Evolutionary conservation across 2,888 invertebrate genomes (phyloP), one percentile per base, ranked within the genome.

Genomic region (Miltochrista miniata): DNA sequence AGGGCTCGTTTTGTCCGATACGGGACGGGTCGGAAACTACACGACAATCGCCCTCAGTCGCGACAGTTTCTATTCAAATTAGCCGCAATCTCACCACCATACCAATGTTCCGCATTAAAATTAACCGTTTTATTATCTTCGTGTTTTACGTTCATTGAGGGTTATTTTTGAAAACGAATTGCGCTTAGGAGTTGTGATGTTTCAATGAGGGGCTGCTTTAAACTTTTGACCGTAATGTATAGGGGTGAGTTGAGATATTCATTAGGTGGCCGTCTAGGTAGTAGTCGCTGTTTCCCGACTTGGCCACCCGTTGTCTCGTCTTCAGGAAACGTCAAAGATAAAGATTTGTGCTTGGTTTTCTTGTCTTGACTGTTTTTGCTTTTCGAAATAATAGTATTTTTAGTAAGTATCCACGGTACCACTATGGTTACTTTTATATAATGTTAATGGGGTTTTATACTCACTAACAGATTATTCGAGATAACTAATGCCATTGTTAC

Each of bases 61-160:
- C 81, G 85, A 85, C 85, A 81, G 77, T 85, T 85, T 83, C 83
- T 83, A 85, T 85, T 85, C 83, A 85, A 85, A 85, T 85, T 82
- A 84, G 76, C 73, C 64, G 63, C 74, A 58, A 64, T 64, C 68
- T 65, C 43, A 68, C 63, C 67, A 51, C 61, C 11, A 29, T 41
- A 45, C 36, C 45, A 50, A 45, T n/a, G 48, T 64, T 64, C 43
- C 44, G 53, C 59, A 59, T 68, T 62, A 40, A 59, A 68, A 63
- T 66, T 52, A 38, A 64, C 58, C 51, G 54, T 45, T 51, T 57
- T 30, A 15, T 12, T 51, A 40, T 30, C 31, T 14, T 15, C 7
- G 51, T 46, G 49, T 45, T 47, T 48, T 12, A 33, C 9, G 2
- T 67, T 30, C 77, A 78, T 61, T 76, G 65, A 75, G 51, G 45